phyloP scores from a whole-genome alignment of 2,888 invertebrate genomes.

The Dusona sp. region DNA sequence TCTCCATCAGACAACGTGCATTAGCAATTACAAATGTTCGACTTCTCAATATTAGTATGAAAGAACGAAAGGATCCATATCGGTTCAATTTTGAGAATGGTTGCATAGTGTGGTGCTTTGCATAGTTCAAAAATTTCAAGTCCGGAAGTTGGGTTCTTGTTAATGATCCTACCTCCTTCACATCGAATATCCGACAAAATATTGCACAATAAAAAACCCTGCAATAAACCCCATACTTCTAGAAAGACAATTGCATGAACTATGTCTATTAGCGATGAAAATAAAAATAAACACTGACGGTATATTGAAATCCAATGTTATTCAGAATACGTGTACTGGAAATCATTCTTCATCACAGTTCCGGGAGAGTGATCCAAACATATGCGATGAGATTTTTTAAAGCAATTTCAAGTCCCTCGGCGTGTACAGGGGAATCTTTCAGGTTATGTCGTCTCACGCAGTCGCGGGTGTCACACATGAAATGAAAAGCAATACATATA shows the following conservation, averaged over 20 bases:
- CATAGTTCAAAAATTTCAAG: too few relatives aligned
- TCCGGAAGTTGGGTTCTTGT: too few relatives aligned
- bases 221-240: background rate
- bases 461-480: background rate
- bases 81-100: too few relatives aligned
- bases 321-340: background rate
- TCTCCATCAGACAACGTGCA: too few relatives aligned
- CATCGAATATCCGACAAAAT: too few relatives aligned
- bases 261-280: background rate
- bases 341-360: background rate
- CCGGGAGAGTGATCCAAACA: constrained; percentile 1
- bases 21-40: too few relatives aligned
- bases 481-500: constrained; percentile 24
- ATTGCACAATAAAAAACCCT: background rate
- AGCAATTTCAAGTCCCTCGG: constrained; percentile 14
- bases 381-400: background rate
- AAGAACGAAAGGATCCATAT: too few relatives aligned
- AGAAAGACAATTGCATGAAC: background rate
- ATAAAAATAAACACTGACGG: background rate
- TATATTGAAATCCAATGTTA: constrained; percentile 33
- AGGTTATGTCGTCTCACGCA: background rate
- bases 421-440: background rate
- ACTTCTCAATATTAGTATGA: too few relatives aligned
- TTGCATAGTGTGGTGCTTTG: too few relatives aligned
- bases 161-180: too few relatives aligned